These are phyloP conservation scores for Herminia tarsipennalis DNA, from an alignment of 2,888 invertebrate species.

Conservation along the genomic window DNA sequence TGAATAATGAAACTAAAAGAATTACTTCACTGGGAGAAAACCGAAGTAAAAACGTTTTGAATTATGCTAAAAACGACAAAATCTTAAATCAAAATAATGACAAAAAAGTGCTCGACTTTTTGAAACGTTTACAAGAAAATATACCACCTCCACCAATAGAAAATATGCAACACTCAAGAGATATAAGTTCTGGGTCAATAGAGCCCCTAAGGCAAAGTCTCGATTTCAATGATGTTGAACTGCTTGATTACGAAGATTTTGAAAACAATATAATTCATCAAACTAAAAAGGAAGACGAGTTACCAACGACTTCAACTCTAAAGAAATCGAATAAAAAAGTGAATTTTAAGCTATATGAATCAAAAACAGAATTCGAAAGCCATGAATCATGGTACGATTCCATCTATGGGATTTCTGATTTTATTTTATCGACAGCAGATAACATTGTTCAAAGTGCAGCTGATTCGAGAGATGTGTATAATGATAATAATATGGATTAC, in stretches of 20 bases:
- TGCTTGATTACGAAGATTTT: slow-evolving; percentile 70
- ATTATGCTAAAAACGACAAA: slow-evolving; percentile 13
- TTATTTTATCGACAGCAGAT: slow-evolving; percentile 32
- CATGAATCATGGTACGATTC: slow-evolving; percentile 71
- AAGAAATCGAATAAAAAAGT: slow-evolving; percentile 60
- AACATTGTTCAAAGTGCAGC: slow-evolving; percentile 1
- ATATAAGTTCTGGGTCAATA: slow-evolving; percentile 34
- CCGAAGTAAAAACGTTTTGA: slow-evolving; percentile 7
- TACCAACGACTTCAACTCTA: slow-evolving; percentile 65
- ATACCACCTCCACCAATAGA: slow-evolving; percentile 71
- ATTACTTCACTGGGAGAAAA: slow-evolving; percentile 49
- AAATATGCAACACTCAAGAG: slow-evolving; percentile 35
- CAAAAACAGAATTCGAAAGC: slow-evolving; percentile 50
- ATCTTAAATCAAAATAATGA: slow-evolving; percentile 49
- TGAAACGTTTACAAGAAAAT: slow-evolving; percentile 64
- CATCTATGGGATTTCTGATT: slow-evolving; percentile 70
- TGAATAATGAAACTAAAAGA: slow-evolving; percentile 50
- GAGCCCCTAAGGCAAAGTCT: slow-evolving; percentile 33
- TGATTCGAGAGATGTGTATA: too few species aligned
- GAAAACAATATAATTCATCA: slow-evolving; percentile 57
- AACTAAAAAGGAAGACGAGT: slow-evolving; percentile 38
- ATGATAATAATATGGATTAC: slow-evolving; percentile 17
- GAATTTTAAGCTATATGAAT: slow-evolving; percentile 56
- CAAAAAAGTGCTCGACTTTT: slow-evolving; percentile 63
- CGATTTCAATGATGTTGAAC: slow-evolving; percentile 57